Base-by-base conservation (phyloP, 2,888 invertebrate species). In the Trichogramma dendrolimi region DNA sequence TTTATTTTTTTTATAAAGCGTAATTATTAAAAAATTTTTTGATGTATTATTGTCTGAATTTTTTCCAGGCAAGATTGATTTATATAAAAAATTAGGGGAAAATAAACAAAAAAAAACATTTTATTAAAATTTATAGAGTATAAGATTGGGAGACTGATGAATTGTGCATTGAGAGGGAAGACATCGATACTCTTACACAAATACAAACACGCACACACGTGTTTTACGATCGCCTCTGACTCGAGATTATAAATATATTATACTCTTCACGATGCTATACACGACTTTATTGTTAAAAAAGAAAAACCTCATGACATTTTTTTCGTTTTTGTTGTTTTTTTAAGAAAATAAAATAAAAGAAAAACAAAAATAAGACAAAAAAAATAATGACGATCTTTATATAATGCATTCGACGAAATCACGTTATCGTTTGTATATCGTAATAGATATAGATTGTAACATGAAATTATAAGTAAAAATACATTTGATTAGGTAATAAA, bases 401-500 rank as follows among this genome's bases (percentile, higher is more conserved):
- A 69, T 68, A 66, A 68, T 75, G 72, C 71, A 75, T 74, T 75
- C 68, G 71, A 68, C 55, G 72, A 73, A 71, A 77, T 76, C 76
- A 73, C 73, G 76, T 78, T 78, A 75, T 77, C 71, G 70, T 78
- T 78, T 79, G 74, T 77, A 77, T 74, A 78, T 78, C 76, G 74
- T 77, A 75, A 77, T 79, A 78, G 75, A 68, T 75, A 75, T 79
- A 78, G 78, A 79, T 77, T 79, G 78, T 79, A 79, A 74, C 75
- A 78, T 76, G 78, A 78, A 77, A 79, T 77, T 78, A 78, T 76
- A 78, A 77, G 76, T 78, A 75, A 79, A 77, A 79, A 78, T 79
- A 79, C 75, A 79, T 79, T 79, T 79, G 77, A 79, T 79, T 79
- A 78, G 79, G 76, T 79, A 79, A 79, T 79, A 75, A 74, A 75